Evolutionary conservation across 2,797 vertebrate species (phyloP).

Genomic region (Falco rusticolus): DNA sequence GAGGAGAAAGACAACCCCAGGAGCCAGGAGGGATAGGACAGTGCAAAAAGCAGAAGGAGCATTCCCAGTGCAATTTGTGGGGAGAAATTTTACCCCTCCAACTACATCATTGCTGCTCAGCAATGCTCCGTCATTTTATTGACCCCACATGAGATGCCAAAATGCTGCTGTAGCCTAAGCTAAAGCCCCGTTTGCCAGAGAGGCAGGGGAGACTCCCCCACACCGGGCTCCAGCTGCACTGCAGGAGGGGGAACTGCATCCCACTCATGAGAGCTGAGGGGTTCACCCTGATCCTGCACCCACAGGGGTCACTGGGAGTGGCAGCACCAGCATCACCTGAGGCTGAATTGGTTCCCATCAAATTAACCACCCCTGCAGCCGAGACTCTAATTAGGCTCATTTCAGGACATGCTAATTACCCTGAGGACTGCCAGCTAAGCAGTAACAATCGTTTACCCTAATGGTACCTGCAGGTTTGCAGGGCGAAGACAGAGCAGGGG

Average conservation of each 20-base stretch:
- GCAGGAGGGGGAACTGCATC: background rate
- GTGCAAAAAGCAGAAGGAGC: background rate
- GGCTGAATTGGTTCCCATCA: background rate
- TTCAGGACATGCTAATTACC: background rate
- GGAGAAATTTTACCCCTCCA: background rate
- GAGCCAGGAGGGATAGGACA: background rate
- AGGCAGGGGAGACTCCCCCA: background rate
- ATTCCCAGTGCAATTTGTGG: accelerated
- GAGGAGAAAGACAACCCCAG: background rate
- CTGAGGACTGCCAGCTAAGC: background rate
- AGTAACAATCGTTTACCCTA: background rate
- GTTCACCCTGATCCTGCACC: background rate
- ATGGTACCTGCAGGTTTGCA: background rate
- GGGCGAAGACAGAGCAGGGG: background rate
- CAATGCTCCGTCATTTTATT: too few species aligned
- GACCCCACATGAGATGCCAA: background rate
- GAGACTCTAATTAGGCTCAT: background rate
- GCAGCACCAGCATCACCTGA: background rate
- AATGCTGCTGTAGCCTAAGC: background rate
- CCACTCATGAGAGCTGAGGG: background rate
- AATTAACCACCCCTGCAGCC: background rate
- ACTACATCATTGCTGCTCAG: background rate
- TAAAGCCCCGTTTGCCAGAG: background rate
- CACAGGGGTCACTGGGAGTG: background rate
- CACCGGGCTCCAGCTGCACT: accelerated